Percentiles rank a stretch among this genome's conserved stretches.
phyloP scores from a whole-genome alignment of 2,797 vertebrate genomes.

The Gymnoscopelus microlampas region DNA sequence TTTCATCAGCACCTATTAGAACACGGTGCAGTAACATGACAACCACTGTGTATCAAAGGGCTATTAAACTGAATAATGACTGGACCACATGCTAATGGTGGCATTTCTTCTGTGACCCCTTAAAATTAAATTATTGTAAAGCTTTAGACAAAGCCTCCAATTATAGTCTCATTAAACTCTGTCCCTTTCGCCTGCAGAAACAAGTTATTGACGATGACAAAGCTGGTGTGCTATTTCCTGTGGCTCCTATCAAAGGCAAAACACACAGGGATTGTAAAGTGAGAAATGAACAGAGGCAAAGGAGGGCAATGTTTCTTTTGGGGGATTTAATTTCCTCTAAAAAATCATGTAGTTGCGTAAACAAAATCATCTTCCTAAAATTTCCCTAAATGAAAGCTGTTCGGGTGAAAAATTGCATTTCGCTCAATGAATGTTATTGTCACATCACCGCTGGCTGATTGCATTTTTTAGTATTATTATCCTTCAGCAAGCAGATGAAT shows the following conservation, averaged over 20 bases:
- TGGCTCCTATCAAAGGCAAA: conserved; percentile 35
- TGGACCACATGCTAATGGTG: conserved; percentile 73
- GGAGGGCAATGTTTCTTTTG: conserved; percentile 50
- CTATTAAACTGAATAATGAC: conserved; percentile 58
- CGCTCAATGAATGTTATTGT: conserved; percentile 63
- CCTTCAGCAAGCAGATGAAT: conserved; percentile 65
- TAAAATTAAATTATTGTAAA: conserved; percentile 61
- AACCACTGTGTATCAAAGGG: conserved; percentile 31
- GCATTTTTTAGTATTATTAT: conserved; percentile 47
- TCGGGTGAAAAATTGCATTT: conserved; percentile 74
- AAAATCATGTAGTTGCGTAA: conserved; percentile 65
- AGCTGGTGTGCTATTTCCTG: conserved; percentile 35
- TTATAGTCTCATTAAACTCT: conserved; percentile 71
- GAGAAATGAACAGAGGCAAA: conserved; percentile 47
- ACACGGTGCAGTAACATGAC: conserved; percentile 32
- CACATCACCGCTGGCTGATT: conserved; percentile 61
- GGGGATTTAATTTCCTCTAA: conserved; percentile 53
- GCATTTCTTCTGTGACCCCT: conserved; percentile 68
- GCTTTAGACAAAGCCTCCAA: conserved; percentile 68
- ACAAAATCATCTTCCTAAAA: conserved; percentile 68
- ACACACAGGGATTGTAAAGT: conserved; percentile 18
- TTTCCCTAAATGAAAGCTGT: conserved; percentile 70
- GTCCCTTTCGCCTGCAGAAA: conserved; percentile 40
- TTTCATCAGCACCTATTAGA: conserved; percentile 35
- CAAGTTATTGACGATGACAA: conserved; percentile 29